Conservation (phyloP, 2,797 vertebrate genomes). For the Spatula versicolor region DNA sequence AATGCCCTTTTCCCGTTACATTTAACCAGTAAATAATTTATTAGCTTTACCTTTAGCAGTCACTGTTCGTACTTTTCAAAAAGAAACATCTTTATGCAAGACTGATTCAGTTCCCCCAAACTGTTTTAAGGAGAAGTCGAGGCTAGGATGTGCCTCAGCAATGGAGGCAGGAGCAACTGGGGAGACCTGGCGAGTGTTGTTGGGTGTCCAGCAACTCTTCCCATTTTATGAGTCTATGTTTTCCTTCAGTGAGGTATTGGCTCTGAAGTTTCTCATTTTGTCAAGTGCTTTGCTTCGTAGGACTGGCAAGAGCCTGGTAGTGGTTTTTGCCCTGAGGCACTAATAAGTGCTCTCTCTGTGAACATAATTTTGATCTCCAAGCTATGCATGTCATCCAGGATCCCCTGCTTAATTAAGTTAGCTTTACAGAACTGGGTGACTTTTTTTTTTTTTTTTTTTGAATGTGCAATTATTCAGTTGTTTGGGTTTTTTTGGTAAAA, state of each 20-base stretch:
- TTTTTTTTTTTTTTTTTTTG: not conserved
- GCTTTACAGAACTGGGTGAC: not conserved
- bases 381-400: not conserved
- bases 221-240: not conserved
- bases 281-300: not conserved
- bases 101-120: not conserved
- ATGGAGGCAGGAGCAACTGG: not conserved
- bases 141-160: not conserved
- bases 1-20: not conserved
- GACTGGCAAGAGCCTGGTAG: not conserved
- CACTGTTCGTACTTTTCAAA: not conserved
- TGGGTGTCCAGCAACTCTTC: not conserved
- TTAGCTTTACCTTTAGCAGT: not conserved
- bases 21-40: not conserved
- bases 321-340: not conserved
- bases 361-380: not conserved
- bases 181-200: not conserved
- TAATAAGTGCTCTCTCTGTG: not conserved
- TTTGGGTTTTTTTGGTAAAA: not conserved
- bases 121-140: rapidly evolving
- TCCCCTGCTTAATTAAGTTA: not conserved
- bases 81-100: not conserved
- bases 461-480: not conserved
- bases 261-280: not conserved
- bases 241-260: not conserved